phyloP scores from a whole-genome alignment of 2,797 vertebrate species.

The Danionella dracula region DNA sequence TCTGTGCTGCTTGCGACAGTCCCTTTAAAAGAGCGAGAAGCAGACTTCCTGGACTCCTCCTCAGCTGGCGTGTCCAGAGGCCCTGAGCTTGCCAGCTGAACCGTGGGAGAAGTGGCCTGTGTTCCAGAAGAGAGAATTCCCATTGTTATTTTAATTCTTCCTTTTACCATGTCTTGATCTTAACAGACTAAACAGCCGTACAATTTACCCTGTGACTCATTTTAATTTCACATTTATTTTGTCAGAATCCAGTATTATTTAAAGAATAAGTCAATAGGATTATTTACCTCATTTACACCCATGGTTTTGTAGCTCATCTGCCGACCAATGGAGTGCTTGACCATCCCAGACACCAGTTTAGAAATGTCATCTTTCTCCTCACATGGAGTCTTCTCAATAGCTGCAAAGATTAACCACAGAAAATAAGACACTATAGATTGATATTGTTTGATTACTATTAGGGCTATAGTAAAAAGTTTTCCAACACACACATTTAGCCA shows the following conservation, averaged over 20 bases:
- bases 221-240: no score
- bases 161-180: not conserved
- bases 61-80: conserved; percentile 83
- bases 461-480: no score
- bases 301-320: conserved; percentile 87
- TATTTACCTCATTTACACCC: conserved; percentile 76
- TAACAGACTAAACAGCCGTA: no score
- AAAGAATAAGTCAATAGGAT: no score
- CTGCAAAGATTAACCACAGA: not conserved
- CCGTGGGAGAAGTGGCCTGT: conserved; percentile 67
- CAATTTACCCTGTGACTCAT: no score
- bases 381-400: conserved; percentile 76
- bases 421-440: no score
- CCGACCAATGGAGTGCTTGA: conserved; percentile 86
- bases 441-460: no score
- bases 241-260: no score
- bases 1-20: conserved; percentile 88
- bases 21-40: conserved; percentile 79
- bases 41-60: conserved; percentile 83
- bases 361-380: conserved; percentile 91
- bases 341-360: conserved; percentile 86
- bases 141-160: not conserved
- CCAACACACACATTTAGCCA: no score
- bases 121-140: not conserved
- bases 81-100: conserved; percentile 68